Conservation (phyloP, 2,888 invertebrate genomes). For the Epinotia nisella region DNA sequence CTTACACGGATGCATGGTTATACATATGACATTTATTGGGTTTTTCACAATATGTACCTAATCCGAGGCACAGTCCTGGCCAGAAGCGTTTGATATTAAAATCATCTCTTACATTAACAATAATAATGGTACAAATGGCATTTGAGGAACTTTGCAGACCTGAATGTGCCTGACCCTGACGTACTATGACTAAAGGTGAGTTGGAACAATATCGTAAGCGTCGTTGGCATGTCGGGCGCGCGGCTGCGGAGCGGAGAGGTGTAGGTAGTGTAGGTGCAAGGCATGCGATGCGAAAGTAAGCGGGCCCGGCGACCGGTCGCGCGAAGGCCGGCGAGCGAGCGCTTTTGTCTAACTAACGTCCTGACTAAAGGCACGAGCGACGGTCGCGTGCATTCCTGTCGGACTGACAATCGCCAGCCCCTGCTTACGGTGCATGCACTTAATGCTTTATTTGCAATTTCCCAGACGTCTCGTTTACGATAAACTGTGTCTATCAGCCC, state of each 20-base stretch:
- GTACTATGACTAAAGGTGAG: conserved; percentile 7
- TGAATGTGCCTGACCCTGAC: conserved; percentile 18
- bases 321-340: conserved; percentile 75
- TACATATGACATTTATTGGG: too few relatives aligned
- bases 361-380: conserved; percentile 53
- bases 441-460: background rate
- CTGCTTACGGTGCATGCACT: background rate
- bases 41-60: too few relatives aligned
- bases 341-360: conserved; percentile 80
- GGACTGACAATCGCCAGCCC: background rate
- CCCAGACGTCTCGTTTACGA: background rate
- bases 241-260: conserved; percentile 32
- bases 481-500: too few relatives aligned
- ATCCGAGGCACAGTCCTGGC: too few relatives aligned
- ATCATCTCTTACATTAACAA: background rate
- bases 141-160: background rate
- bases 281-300: conserved; percentile 72
- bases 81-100: background rate
- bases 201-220: conserved; percentile 30
- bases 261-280: conserved; percentile 61
- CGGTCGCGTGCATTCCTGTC: conserved; percentile 40
- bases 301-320: conserved; percentile 74
- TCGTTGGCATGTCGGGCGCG: conserved; percentile 27
- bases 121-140: background rate
- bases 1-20: too few relatives aligned